Evolutionary conservation across 2,113 vertebrate genomes (phyloP).

Genomic region (Hyperopisus bebe): DNA sequence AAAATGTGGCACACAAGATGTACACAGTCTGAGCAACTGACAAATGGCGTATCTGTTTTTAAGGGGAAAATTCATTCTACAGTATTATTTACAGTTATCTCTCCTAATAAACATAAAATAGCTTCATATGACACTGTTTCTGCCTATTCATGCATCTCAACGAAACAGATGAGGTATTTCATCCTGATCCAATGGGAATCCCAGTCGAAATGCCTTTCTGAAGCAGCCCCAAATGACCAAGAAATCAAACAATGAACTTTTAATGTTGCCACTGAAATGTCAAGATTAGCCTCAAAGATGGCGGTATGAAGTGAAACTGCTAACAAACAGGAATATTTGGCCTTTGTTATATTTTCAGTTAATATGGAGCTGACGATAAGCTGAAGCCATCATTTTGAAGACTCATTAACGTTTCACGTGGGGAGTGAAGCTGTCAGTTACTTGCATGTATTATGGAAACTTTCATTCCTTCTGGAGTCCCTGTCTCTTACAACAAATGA

Average conservation of each 20-base stretch:
- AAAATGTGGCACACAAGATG: constrained; percentile 3
- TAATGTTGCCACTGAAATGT: constrained; percentile 12
- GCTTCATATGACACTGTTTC: neutral
- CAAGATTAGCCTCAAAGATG: neutral
- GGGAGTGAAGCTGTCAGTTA: neutral
- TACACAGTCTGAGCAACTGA: neutral
- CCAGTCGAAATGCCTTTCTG: neutral
- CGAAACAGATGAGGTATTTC: neutral
- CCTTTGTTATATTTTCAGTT: neutral
- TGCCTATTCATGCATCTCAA: neutral
- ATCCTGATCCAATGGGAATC: neutral
- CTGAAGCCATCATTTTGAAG: neutral
- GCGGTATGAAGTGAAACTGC: neutral
- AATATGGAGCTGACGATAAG: neutral
- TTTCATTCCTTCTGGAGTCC: neutral
- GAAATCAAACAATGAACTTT: neutral
- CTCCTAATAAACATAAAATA: constrained; percentile 4
- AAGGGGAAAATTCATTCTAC: neutral
- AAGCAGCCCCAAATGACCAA: neutral
- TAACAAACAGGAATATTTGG: neutral
- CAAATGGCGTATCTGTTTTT: constrained; percentile 3
- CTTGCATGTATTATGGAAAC: neutral
- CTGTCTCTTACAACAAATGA: neutral
- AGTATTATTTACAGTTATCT: neutral
- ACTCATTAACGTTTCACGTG: neutral